Conservation (phyloP, 2,113 vertebrate genomes). For the Pholis gunnellus region DNA sequence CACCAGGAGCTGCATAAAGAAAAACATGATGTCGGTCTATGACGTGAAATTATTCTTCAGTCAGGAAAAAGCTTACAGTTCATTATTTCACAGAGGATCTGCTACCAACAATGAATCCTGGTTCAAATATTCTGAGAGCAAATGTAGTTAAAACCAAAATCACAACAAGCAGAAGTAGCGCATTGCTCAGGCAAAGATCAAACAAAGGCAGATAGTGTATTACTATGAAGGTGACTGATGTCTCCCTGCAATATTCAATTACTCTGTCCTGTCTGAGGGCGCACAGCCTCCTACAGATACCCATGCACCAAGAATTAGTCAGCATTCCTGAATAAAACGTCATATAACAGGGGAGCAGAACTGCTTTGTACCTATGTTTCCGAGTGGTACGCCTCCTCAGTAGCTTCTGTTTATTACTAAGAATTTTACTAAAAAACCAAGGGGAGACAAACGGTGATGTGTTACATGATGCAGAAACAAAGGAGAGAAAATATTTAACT, state of each 20-base stretch:
- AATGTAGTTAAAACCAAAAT: slow-evolving; percentile 36
- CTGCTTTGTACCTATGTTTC: slow-evolving; percentile 94
- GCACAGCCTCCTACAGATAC: slow-evolving; percentile 64
- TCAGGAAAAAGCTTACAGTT: slow-evolving; percentile 12
- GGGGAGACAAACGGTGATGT: slow-evolving; percentile 86
- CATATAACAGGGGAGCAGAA: slow-evolving; percentile 83
- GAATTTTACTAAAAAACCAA: slow-evolving; percentile 92
- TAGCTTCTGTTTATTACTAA: slow-evolving; percentile 94
- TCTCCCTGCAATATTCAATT: slow-evolving; percentile 24
- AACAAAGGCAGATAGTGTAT: slow-evolving; percentile 42
- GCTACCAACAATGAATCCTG: slow-evolving; percentile 10
- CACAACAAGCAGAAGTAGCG: slow-evolving; percentile 62
- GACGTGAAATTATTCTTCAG: not conserved
- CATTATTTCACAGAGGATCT: slow-evolving; percentile 18
- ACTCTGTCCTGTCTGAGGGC: slow-evolving; percentile 29
- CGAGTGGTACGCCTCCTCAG: slow-evolving; percentile 90
- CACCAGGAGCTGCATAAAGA: slow-evolving; percentile 8
- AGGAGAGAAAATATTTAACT: slow-evolving; percentile 25
- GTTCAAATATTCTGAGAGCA: slow-evolving; percentile 9
- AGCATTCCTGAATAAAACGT: slow-evolving; percentile 89
- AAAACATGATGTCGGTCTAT: not conserved
- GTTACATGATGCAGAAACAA: slow-evolving; percentile 57
- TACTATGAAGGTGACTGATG: slow-evolving; percentile 14
- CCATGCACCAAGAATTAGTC: slow-evolving; percentile 93
- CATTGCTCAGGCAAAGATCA: slow-evolving; percentile 64